Conservation (phyloP, 2,797 vertebrate species). For the Otolemur crassicaudatus region DNA sequence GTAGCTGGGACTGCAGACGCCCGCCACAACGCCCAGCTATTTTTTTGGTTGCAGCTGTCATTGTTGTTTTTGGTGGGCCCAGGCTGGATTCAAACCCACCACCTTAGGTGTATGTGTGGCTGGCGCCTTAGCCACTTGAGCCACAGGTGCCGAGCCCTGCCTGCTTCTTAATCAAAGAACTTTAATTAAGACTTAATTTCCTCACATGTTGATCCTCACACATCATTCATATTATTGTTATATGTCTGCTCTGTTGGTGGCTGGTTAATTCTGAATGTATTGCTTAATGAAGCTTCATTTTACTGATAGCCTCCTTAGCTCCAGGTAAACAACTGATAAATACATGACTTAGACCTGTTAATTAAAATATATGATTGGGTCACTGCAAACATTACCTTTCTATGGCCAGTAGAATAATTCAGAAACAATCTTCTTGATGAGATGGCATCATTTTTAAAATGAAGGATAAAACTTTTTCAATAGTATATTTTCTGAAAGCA, state of each 20-base stretch:
- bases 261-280: constrained; percentile 49
- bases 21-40: no score
- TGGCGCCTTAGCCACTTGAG: no score
- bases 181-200: constrained; percentile 38
- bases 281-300: constrained; percentile 27
- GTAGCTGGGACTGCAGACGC: no score
- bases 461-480: constrained; percentile 9
- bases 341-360: constrained; percentile 18
- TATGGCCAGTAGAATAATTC: constrained; percentile 12
- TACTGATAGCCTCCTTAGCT: background rate
- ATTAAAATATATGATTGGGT: constrained; percentile 47
- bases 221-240: background rate
- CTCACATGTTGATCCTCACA: background rate
- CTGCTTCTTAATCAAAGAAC: background rate
- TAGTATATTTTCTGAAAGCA: constrained; percentile 24
- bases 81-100: no score
- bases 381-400: constrained; percentile 21
- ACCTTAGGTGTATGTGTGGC: no score
- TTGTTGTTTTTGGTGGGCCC: no score
- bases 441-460: background rate
- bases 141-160: background rate
- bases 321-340: background rate
- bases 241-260: background rate
- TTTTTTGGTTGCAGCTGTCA: no score
- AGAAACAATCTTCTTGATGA: constrained; percentile 15